These are phyloP conservation scores for Zophobas atratus DNA, from an alignment of 1,140 invertebrate genomes.

Conservation along the genomic window DNA sequence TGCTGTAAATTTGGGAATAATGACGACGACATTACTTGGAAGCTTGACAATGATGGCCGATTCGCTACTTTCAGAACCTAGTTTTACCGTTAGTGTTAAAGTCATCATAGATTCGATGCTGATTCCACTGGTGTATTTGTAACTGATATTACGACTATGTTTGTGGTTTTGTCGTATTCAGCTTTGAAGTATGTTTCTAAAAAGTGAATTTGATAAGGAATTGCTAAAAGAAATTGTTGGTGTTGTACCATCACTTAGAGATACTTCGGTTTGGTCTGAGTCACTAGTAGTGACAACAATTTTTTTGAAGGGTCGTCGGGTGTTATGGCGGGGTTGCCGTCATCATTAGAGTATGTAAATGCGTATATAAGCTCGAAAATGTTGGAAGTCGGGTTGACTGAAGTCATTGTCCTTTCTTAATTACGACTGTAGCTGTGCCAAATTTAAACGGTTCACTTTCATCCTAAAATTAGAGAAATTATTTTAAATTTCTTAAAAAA, in stretches of 20 bases:
- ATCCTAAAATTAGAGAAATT: conserved; percentile 13
- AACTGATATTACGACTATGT: not conserved
- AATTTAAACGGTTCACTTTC: not conserved
- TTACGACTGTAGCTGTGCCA: not conserved
- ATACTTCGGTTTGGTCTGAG: too few species aligned
- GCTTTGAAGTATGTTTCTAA: conserved; percentile 15
- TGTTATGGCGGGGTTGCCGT: too few species aligned
- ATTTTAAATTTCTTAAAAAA: not conserved
- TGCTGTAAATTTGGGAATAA: conserved; percentile 31
- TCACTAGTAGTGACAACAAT: too few species aligned
- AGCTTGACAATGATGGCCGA: conserved; percentile 35
- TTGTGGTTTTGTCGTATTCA: not conserved
- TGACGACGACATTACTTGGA: conserved; percentile 8
- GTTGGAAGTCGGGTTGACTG: not conserved
- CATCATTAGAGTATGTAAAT: too few species aligned
- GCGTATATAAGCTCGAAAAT: not conserved
- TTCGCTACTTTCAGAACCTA: conserved; percentile 15
- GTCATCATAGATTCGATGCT: conserved; percentile 43
- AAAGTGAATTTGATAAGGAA: not conserved
- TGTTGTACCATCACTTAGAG: too few species aligned
- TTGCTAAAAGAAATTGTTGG: too few species aligned
- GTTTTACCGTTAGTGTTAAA: conserved; percentile 18
- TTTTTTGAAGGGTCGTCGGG: not conserved
- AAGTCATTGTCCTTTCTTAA: not conserved
- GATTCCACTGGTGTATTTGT: conserved; percentile 15